Percentiles rank a stretch among this genome's conserved stretches.
Conservation (phyloP, 1,140 invertebrate genomes). For the Acromyrmex echinatior region DNA sequence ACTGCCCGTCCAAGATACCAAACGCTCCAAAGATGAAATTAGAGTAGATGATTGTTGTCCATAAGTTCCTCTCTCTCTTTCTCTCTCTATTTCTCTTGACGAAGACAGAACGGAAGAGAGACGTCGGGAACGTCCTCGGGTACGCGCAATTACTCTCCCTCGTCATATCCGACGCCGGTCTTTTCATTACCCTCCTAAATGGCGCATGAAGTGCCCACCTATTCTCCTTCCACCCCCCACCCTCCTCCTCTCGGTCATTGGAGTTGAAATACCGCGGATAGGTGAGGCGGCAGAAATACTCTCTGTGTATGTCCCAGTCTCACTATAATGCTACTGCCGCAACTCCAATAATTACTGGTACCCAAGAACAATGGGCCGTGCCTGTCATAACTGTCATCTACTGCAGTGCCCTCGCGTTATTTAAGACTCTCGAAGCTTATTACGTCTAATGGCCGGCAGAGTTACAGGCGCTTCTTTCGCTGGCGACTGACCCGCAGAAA, state of each 20-base stretch:
- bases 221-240: neutral
- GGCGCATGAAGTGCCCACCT: slow-evolving; percentile 67
- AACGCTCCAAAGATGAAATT: slow-evolving; percentile 74
- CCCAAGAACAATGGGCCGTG: slow-evolving; percentile 79
- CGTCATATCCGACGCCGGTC: slow-evolving; percentile 77
- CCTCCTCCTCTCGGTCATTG: neutral
- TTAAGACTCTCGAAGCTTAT: slow-evolving; percentile 81
- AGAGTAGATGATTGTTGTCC: slow-evolving; percentile 63
- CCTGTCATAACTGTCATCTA: slow-evolving; percentile 82
- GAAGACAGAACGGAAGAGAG: slow-evolving; percentile 45
- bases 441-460: slow-evolving; percentile 78
- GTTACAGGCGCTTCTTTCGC: slow-evolving; percentile 60
- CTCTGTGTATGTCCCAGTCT: neutral
- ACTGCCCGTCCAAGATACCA: slow-evolving; percentile 63
- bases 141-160: slow-evolving; percentile 76
- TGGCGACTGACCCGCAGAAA: slow-evolving; percentile 31
- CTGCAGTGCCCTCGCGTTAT: slow-evolving; percentile 76
- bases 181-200: slow-evolving; percentile 79
- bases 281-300: slow-evolving; percentile 59
- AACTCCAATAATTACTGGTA: slow-evolving; percentile 80
- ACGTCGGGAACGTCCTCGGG: slow-evolving; percentile 66
- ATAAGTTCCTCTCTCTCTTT: neutral
- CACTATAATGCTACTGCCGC: slow-evolving; percentile 50
- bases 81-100: neutral
- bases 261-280: slow-evolving; percentile 70